Evolutionary conservation across 2,113 vertebrate genomes (phyloP).

Genomic region (Rattus norvegicus): DNA sequence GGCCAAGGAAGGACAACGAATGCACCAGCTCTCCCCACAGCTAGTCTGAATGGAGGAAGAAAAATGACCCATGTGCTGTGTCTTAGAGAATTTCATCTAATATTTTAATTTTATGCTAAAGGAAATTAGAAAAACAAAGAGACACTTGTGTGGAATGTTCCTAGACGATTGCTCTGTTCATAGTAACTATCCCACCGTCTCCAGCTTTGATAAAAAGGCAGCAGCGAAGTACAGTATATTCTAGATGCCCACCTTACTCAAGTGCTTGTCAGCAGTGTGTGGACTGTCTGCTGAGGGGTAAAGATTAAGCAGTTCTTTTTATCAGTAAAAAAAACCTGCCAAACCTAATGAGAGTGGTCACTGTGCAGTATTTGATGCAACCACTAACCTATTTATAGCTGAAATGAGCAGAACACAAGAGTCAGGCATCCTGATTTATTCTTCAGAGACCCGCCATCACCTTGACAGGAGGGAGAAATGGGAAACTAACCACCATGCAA

Average conservation of each 20-base stretch:
- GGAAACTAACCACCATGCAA: constrained; percentile 32
- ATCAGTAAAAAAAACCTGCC: not conserved
- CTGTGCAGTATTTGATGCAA: constrained; percentile 17
- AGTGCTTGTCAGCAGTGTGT: not conserved
- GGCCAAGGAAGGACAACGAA: not conserved
- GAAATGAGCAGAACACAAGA: not conserved
- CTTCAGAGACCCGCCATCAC: constrained; percentile 49
- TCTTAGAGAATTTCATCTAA: not conserved
- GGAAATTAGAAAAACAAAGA: not conserved
- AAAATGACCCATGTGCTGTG: not conserved
- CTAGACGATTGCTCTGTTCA: not conserved
- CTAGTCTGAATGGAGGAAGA: not conserved
- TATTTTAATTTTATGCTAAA: not conserved
- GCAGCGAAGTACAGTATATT: not conserved
- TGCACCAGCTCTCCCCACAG: not conserved
- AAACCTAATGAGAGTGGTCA: constrained; percentile 29
- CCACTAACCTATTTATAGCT: not conserved
- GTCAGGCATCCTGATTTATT: constrained; percentile 59
- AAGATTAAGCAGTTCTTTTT: not conserved
- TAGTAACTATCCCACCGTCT: not conserved
- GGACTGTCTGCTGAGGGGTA: not conserved
- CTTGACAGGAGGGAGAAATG: constrained; percentile 53
- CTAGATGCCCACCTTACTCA: not conserved
- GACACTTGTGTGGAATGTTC: not conserved
- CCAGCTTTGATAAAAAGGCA: not conserved